Conservation (phyloP, 2,797 vertebrate species). For the Enteromius fasciolatus region DNA sequence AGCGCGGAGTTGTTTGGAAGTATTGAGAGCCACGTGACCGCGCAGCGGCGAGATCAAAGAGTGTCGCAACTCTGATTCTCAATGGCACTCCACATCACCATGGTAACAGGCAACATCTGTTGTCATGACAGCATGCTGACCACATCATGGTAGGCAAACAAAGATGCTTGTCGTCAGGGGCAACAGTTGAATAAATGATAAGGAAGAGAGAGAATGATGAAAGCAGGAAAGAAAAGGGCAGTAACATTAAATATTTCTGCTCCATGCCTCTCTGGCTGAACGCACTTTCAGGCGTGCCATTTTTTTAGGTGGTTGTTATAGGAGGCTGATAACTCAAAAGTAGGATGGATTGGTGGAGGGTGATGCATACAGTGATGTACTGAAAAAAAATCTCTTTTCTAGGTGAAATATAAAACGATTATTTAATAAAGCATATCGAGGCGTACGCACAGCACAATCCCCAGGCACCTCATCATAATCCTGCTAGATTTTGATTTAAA, state of each 20-base stretch:
- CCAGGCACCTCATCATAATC: constrained; percentile 27
- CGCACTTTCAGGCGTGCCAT: too few species aligned
- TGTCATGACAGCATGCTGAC: not conserved
- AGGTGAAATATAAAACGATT: not conserved
- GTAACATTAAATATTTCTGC: not conserved
- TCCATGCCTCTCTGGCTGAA: not conserved
- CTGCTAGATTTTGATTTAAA: constrained; percentile 32
- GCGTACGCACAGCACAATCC: not conserved
- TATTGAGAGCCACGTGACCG: too few species aligned
- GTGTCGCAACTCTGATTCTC: too few species aligned
- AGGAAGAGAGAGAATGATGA: not conserved
- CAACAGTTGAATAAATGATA: not conserved
- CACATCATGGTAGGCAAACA: not conserved
- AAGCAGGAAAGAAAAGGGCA: not conserved
- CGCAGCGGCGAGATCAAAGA: too few species aligned
- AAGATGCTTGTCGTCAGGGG: not conserved
- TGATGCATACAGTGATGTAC: not conserved
- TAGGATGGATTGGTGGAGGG: not conserved
- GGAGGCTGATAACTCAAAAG: too few species aligned
- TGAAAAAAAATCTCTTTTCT: not conserved
- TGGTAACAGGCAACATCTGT: not conserved
- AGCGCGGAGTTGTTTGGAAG: too few species aligned
- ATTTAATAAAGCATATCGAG: constrained; percentile 13
- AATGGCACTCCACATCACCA: not conserved
- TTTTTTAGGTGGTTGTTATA: not conserved